Percentiles rank a stretch among this genome's conserved stretches.
phyloP scores from a whole-genome alignment of 2,113 vertebrate genomes.

The Saguinus imperator region DNA sequence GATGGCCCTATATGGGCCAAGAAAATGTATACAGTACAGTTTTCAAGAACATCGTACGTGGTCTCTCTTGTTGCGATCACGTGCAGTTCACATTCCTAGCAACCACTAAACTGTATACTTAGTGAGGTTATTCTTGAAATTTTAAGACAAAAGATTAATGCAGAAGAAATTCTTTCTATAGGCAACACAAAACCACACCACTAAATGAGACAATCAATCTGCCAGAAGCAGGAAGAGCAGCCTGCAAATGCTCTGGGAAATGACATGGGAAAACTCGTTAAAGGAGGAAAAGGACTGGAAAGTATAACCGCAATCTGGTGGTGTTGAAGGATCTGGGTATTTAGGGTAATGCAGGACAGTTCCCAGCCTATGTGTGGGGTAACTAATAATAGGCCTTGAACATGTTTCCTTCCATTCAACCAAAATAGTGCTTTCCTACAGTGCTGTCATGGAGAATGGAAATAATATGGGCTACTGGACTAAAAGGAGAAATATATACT shows the following conservation, averaged over 20 bases:
- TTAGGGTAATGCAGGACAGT: slow-evolving; percentile 19
- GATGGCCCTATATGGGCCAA: not conserved
- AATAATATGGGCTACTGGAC: slow-evolving; percentile 28
- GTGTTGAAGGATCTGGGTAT: not conserved
- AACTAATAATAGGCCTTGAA: slow-evolving; percentile 12
- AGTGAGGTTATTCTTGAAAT: slow-evolving; percentile 46
- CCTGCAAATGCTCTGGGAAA: slow-evolving; percentile 47
- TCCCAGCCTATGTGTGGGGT: not conserved
- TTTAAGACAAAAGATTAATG: slow-evolving; percentile 27
- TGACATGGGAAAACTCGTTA: slow-evolving; percentile 53
- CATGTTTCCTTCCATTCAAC: slow-evolving; percentile 39
- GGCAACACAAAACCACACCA: slow-evolving; percentile 52
- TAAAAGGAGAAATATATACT: slow-evolving; percentile 51
- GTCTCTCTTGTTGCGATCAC: not conserved
- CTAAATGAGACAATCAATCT: slow-evolving; percentile 56
- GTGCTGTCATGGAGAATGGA: slow-evolving; percentile 38
- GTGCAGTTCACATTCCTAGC: not conserved
- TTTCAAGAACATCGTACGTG: slow-evolving; percentile 17
- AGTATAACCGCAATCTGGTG: not conserved
- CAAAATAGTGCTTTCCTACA: slow-evolving; percentile 58
- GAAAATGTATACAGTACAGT: not conserved
- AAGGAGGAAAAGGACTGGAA: slow-evolving; percentile 43
- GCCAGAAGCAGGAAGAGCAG: slow-evolving; percentile 51
- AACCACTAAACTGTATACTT: not conserved
- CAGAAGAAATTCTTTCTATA: slow-evolving; percentile 47